These are phyloP conservation scores for Fringilla coelebs DNA, from an alignment of 2,797 vertebrate genomes.

Conservation along the genomic window DNA sequence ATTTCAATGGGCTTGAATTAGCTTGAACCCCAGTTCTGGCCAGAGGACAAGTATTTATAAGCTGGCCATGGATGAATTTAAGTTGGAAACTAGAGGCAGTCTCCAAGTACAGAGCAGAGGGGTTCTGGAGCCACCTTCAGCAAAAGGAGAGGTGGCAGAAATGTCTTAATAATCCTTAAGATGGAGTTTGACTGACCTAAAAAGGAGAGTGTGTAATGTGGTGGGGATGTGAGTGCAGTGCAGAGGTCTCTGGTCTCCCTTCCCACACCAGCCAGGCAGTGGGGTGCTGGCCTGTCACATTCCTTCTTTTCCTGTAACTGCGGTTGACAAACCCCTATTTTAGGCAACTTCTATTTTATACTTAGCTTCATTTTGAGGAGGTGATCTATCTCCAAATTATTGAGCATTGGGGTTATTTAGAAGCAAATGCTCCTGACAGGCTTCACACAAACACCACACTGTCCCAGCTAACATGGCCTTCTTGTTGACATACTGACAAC, in stretches of 20 bases:
- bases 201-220: not conserved
- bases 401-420: not conserved
- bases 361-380: not conserved
- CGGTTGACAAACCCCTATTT: not conserved
- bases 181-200: not conserved
- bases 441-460: not conserved
- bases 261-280: not conserved
- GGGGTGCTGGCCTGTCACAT: not conserved
- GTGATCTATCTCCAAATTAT: not conserved
- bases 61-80: not conserved
- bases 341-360: not conserved
- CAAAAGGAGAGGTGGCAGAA: not conserved
- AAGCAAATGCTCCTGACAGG: not conserved
- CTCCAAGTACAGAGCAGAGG: not conserved
- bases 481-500: not conserved
- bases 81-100: not conserved
- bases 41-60: slow-evolving; percentile 39
- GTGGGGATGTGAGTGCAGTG: not conserved
- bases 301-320: slow-evolving; percentile 4
- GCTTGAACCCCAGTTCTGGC: slow-evolving; percentile 43
- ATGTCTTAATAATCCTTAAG: not conserved
- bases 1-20: slow-evolving; percentile 53
- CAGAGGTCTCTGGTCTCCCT: not conserved
- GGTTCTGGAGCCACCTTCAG: slow-evolving; percentile 24
- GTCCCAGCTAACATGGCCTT: not conserved